Base-by-base conservation (phyloP, 2,888 invertebrate species). In the Stomorhina lunata region DNA sequence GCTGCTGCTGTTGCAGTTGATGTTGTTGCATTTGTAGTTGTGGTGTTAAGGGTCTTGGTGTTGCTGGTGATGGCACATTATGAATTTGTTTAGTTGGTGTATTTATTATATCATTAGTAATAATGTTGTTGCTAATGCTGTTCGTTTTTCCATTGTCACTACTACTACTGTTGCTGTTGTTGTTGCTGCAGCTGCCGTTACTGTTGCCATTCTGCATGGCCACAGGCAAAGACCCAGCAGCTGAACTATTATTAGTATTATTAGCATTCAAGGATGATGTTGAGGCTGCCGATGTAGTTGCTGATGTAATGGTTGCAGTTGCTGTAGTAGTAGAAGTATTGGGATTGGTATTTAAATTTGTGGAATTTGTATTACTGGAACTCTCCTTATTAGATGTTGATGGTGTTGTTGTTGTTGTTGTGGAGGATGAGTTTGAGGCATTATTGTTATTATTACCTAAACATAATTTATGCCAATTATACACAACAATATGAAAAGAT, bases 361-460 rank as follows among this genome's bases (percentile, higher is more conserved):
- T 84, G 86, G 63, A 57, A 75, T 65, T 63, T 20, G 84, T 84
- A 71, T 84, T 84, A 82, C 82, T 78, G 80, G 68, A 75, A 75
- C 69, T 78, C 84, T 72, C 72, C 83, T 72, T 80, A 85, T 84
- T 82, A 86, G 87, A 87, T 22, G 68, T 37, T 29, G 53, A 7
- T 40, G 55, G 20, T 15, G 53, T 53, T 22, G 50, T 68, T 59
- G 79, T 65, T 57, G 75, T 76, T 43, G 40, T 53, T 63, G 72
- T 79, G 71, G 75, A 75, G 69, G 63, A 66, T 75, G 75, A 66
- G 65, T 79, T 75, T 66, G 77, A 68, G 71, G 82, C 65, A 71
- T 75, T 71, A 87, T 87, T 88, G 85, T 87, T 84, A 88, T 83
- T 86, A 83, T 85, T 86, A 86, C 84, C 84, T 84, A 82, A 84